Conservation (phyloP, 1,140 invertebrate genomes). For the Leptopilina clavipes region DNA sequence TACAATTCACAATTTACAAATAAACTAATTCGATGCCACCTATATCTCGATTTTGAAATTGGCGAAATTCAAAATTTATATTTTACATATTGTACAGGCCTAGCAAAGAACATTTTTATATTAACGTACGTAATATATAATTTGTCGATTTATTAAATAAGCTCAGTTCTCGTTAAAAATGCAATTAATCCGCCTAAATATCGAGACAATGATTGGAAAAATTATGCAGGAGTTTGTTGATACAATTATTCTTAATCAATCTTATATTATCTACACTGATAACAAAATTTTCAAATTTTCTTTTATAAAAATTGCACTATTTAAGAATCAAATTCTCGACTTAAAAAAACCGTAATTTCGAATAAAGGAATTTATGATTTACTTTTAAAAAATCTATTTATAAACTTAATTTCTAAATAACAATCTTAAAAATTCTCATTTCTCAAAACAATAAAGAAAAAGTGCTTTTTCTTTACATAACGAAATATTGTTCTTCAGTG, state of each 20-base stretch:
- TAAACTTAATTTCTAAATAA: too few relatives aligned
- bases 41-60: conserved; percentile 42
- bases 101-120: conserved; percentile 40
- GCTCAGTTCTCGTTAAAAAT: conserved; percentile 35
- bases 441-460: too few relatives aligned
- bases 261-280: too few relatives aligned
- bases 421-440: too few relatives aligned
- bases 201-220: conserved; percentile 41
- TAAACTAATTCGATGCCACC: conserved; percentile 44
- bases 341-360: too few relatives aligned
- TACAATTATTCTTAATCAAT: conserved; percentile 40
- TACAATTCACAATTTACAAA: conserved; percentile 47
- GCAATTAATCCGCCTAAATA: conserved; percentile 44
- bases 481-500: too few relatives aligned
- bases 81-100: conserved; percentile 43
- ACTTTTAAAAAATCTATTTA: too few relatives aligned
- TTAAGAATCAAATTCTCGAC: too few relatives aligned
- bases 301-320: too few relatives aligned
- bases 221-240: conserved; percentile 43
- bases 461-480: too few relatives aligned
- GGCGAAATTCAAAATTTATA: conserved; percentile 45
- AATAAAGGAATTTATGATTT: too few relatives aligned
- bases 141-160: conserved; percentile 31
- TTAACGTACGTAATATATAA: conserved; percentile 37
- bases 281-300: too few relatives aligned